These are phyloP conservation scores for Gymnosoma rotundatum DNA, from an alignment of 2,888 invertebrate genomes.

Conservation along the genomic window DNA sequence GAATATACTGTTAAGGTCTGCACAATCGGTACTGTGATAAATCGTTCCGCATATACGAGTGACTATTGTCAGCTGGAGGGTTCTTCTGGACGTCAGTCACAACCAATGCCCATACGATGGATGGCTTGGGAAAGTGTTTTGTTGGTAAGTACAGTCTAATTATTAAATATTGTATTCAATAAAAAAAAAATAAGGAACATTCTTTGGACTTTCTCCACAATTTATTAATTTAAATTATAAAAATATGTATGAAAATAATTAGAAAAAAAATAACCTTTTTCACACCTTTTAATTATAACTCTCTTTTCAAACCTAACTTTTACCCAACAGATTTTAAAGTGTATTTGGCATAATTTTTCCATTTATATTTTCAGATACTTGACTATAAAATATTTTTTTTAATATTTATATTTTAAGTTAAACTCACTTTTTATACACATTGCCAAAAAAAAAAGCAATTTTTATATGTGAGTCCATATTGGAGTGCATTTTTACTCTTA, in stretches of 20 bases:
- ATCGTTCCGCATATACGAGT: conserved; percentile 86
- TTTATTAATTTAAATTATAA: not conserved
- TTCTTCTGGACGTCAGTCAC: conserved; percentile 83
- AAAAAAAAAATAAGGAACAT: no score
- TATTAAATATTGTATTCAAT: no score
- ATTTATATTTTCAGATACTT: conserved; percentile 33
- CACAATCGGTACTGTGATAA: conserved; percentile 87
- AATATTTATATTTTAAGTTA: conserved; percentile 4
- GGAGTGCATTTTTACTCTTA: conserved; percentile 33
- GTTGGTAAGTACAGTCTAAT: conserved; percentile 83
- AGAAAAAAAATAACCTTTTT: not conserved
- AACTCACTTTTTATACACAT: not conserved
- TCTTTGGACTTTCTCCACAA: no score
- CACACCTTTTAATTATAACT: not conserved
- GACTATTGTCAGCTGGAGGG: conserved; percentile 92
- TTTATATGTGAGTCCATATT: conserved; percentile 1
- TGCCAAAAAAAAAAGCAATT: not conserved
- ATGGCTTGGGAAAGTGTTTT: conserved; percentile 94
- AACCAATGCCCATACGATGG: conserved; percentile 90
- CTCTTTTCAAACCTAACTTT: not conserved
- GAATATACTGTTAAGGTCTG: conserved; percentile 89
- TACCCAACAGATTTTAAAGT: conserved; percentile 18
- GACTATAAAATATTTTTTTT: not conserved
- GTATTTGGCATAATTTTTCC: conserved; percentile 16
- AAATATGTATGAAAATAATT: not conserved